Evolutionary conservation across 23 tunicate species (phyloP), one percentile per base, ranked within the genome.

Genomic region (Clavelina lepadiformis): DNA sequence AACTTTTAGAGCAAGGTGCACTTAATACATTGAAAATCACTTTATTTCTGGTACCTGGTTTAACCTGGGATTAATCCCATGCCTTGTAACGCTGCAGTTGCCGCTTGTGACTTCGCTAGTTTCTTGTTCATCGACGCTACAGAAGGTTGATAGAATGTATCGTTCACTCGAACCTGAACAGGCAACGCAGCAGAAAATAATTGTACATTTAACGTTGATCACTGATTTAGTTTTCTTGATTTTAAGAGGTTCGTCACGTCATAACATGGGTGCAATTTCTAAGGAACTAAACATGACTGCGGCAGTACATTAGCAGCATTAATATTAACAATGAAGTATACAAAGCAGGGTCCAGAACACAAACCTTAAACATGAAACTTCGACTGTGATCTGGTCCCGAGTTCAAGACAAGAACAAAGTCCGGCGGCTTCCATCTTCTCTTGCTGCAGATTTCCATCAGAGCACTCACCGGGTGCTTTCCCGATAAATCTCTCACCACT

Each of bases 391-490:
- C 71, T 21, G 91, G 81, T 5, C 79, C 81, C 4, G 71, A 7
- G 51, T 74, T 52, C 19, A 23, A 15, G 0, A 76, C 75, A 23
- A 75, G 69, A 3, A 44, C 26, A 37, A 82, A 82, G 3, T 82
- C 74, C 3, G 91, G 91, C 7, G 50, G 68, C 24, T 46, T 18
- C 91, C 91, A 82, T 19, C 65, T 74, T 44, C 91, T 56, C 44
- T 82, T 82, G 28, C 60, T 37, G 57, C 91, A 82, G 37, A 82
- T 38, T 35, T 82, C 91, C 76, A 67, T 82, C 33, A 82, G 44
- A 1, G 82, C 91, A 26, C 74, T 61, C 18, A 82, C 91, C 7
- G 91, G 91, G 62, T 82, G 91, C 49, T 82, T 82, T 3, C 68
- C 80, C 1, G 82, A 75, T 33, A 82, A 35, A 58, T 82, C 91